Base-by-base conservation (phyloP, 2,797 vertebrate species). In the Macropus fuliginosus region DNA sequence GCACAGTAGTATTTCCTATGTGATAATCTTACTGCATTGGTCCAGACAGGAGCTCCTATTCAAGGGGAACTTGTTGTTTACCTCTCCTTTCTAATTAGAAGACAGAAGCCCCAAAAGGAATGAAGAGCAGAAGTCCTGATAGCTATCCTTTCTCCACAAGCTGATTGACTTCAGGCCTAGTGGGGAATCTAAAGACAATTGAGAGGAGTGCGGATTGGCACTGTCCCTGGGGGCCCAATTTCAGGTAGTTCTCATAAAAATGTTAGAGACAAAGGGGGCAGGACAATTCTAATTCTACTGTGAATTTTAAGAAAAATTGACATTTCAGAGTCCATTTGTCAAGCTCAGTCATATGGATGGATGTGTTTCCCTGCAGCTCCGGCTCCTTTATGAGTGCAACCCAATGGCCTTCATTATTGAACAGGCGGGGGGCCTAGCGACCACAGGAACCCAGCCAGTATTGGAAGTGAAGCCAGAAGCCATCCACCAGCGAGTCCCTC, bases 331-430 rank as follows among this genome's bases (percentile, higher is more conserved):
- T 16, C 24, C 4, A 6, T 21, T 55, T 91, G 24, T 31, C 28
- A 52, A 94, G 18, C 40, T 92, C 52, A 52, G 11, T 12, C 12
- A 54, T 13, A 46, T 52, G 87, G 0, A 91, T 97, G 16, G 66
- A 89, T 40, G 2, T 96, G 46, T 98, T 98, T 94, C 96, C 40
- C 96, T 95, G 50, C 96, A 99, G 99, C 99, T 99, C 94, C 99
- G 99, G 96, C 99, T 99, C 94, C 98, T 99, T 96, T 99, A 99
- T 0, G 99, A 99, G 94, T 99, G 99, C 98, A 99, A 99, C 98
- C 99, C 99, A 14, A 99, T 99, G 98, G 99, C 99, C 90, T 99
- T 98, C 98, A 99, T 99, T 98, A 99, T 99, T 0, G 99, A 99
- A 98, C 99, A 99, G 98, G 99, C 99, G 0, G 99, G 99, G 12